A percentile compares a stretch with the other conserved stretches of the same genome.
These are phyloP conservation scores for Cylindroiulus punctatus DNA, from an alignment of 2,888 invertebrate genomes.

Conservation along the genomic window DNA sequence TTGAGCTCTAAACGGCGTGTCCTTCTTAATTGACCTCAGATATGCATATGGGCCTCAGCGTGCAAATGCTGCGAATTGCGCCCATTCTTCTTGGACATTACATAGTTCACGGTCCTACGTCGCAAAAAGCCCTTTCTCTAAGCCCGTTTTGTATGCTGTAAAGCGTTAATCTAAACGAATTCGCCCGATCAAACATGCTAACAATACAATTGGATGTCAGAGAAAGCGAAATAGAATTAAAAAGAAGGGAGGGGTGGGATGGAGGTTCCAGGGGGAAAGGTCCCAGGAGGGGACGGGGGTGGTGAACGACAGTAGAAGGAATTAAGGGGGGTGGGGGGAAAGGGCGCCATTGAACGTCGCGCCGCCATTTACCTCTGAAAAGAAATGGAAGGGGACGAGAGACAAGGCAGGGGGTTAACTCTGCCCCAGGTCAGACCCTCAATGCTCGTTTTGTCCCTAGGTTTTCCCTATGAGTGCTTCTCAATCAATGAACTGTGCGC, in stretches of 20 bases:
- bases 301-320: conserved; percentile 19
- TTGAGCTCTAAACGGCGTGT: background rate
- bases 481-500: conserved; percentile 56
- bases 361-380: conserved; percentile 53
- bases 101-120: conserved; percentile 21
- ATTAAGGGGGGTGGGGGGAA: background rate
- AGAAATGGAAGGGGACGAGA: conserved; percentile 46
- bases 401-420: conserved; percentile 43
- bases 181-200: conserved; percentile 45
- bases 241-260: conserved; percentile 48
- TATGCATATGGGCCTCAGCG: conserved; percentile 31
- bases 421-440: conserved; percentile 44
- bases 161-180: conserved; percentile 49
- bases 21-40: conserved; percentile 8
- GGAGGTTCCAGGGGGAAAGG: conserved; percentile 35
- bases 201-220: conserved; percentile 44
- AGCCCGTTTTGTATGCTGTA: conserved; percentile 46
- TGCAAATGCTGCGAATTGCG: conserved; percentile 38
- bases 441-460: conserved; percentile 54
- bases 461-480: conserved; percentile 56
- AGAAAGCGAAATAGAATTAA: conserved; percentile 46
- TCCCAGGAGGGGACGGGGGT: background rate
- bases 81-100: background rate
- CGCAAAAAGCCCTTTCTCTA: conserved; percentile 22
- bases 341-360: conserved; percentile 47